These are phyloP conservation scores for Agrotis clavis DNA, from an alignment of 2,888 invertebrate genomes.

Conservation along the genomic window DNA sequence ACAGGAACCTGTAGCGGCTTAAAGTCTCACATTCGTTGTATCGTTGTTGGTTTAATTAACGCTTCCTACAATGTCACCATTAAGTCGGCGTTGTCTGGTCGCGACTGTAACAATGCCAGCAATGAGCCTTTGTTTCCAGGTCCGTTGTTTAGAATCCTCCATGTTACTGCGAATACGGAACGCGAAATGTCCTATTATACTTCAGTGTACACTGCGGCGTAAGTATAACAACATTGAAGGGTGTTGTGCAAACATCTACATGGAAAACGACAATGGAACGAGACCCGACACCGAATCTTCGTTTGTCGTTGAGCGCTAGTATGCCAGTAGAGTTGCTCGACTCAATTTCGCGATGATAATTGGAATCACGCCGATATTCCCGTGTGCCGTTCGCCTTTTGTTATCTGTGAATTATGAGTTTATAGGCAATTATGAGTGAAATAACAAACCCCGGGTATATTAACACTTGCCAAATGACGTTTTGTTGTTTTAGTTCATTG, in stretches of 20 bases:
- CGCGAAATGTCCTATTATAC: slow-evolving; percentile 58
- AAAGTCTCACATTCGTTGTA: slow-evolving; percentile 79
- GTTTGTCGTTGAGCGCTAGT: slow-evolving; percentile 52
- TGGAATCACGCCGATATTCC: slow-evolving; percentile 83
- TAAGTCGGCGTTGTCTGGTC: slow-evolving; percentile 82
- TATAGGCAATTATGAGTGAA: slow-evolving; percentile 82
- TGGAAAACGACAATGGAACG: slow-evolving; percentile 58
- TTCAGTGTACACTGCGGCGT: slow-evolving; percentile 56
- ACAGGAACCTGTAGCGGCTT: slow-evolving; percentile 69
- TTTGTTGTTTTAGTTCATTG: slow-evolving; percentile 63
- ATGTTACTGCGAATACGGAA: slow-evolving; percentile 63
- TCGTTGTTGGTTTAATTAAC: slow-evolving; percentile 87
- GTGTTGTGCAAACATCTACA: slow-evolving; percentile 47
- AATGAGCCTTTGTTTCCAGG: slow-evolving; percentile 82
- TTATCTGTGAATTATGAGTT: slow-evolving; percentile 82
- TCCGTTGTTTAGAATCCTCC: slow-evolving; percentile 69
- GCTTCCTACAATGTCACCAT: slow-evolving; percentile 88
- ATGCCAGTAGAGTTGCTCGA: slow-evolving; percentile 61
- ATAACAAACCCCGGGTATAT: slow-evolving; percentile 71
- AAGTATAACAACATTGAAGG: slow-evolving; percentile 53
- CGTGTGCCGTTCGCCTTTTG: slow-evolving; percentile 80
- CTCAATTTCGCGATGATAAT: slow-evolving; percentile 86
- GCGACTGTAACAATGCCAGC: slow-evolving; percentile 77
- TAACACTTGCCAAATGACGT: slow-evolving; percentile 68
- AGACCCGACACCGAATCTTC: slow-evolving; percentile 46